Evolutionary conservation across 2,888 invertebrate genomes (phyloP).

Genomic region (Troglohyphantes excavatus): DNA sequence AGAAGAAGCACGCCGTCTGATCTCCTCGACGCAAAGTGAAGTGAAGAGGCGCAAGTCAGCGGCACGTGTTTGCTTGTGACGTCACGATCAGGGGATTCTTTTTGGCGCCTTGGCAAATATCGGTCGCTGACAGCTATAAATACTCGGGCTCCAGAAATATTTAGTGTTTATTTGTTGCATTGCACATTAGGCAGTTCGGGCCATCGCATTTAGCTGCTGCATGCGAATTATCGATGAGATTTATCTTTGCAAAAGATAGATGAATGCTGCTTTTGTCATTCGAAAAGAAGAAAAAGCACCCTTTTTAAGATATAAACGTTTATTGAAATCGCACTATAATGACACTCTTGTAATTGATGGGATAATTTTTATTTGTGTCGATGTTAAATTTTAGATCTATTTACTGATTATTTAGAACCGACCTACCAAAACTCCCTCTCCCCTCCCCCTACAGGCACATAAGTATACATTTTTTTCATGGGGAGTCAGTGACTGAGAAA

Average conservation of each 20-base stretch:
- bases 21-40: neutral
- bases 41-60: constrained; percentile 36
- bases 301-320: too few species aligned
- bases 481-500: too few species aligned
- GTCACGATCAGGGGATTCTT: constrained; percentile 13
- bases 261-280: too few species aligned
- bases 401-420: too few species aligned
- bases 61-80: constrained; percentile 50
- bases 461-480: too few species aligned
- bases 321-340: too few species aligned
- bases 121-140: constrained; percentile 48
- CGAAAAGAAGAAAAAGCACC: too few species aligned
- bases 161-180: constrained; percentile 43
- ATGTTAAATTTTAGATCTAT: too few species aligned
- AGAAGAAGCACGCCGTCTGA: constrained; percentile 42
- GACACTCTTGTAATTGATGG: too few species aligned
- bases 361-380: too few species aligned
- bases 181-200: neutral
- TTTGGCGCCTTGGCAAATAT: constrained; percentile 46
- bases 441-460: too few species aligned
- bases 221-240: neutral
- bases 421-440: too few species aligned
- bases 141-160: constrained; percentile 24
- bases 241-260: neutral
- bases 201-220: neutral